Conservation (phyloP, 2,113 vertebrate genomes). For the Pogonocichla stellata region DNA sequence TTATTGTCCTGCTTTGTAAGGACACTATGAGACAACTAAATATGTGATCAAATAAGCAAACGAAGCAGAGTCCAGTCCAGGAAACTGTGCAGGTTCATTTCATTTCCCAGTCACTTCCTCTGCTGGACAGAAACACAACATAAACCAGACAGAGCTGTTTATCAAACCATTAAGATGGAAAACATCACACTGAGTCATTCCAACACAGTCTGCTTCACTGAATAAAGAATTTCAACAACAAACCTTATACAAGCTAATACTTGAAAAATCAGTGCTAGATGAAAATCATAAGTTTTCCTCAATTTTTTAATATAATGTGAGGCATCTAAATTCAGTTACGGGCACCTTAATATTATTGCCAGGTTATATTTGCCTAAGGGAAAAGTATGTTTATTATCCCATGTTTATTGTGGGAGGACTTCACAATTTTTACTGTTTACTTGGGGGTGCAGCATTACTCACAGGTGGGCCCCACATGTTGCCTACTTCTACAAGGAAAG, state of each 20-base stretch:
- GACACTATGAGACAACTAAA: not conserved
- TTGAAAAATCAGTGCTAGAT: not conserved
- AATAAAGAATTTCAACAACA: not conserved
- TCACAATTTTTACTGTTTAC: not conserved
- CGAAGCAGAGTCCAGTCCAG: not conserved
- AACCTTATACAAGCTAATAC: not conserved
- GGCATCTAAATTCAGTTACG: not conserved
- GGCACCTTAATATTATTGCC: not conserved
- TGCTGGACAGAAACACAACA: not conserved
- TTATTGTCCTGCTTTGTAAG: not conserved
- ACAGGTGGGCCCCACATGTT: fast-evolving
- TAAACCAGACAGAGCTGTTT: not conserved
- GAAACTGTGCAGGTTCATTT: not conserved
- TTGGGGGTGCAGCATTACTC: not conserved
- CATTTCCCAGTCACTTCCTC: not conserved
- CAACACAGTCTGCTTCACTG: not conserved
- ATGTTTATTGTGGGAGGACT: not conserved
- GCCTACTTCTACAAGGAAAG: not conserved
- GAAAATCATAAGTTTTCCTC: not conserved
- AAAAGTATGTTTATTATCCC: not conserved
- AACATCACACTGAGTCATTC: not conserved
- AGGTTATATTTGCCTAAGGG: not conserved
- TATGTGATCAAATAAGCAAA: not conserved
- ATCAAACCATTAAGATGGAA: not conserved
- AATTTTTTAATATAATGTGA: not conserved